These are phyloP conservation scores for Benthosema pterotum DNA, from an alignment of 2,797 vertebrate genomes.

Conservation along the genomic window DNA sequence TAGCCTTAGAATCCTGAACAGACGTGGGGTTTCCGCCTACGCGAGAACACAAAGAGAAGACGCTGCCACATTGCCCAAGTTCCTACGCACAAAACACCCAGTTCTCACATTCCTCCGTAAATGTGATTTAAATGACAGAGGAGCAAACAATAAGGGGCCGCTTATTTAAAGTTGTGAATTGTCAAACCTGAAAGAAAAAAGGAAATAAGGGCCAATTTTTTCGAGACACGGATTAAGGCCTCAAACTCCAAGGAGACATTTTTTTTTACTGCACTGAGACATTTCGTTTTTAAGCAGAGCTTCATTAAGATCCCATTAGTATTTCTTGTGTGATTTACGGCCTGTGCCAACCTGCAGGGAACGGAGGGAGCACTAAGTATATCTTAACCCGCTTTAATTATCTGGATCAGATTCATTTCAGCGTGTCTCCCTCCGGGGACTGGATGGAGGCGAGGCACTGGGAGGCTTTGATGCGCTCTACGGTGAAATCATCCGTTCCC, in stretches of 20 bases:
- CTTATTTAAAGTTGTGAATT: not conserved
- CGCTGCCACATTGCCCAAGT: not conserved
- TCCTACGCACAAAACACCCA: not conserved
- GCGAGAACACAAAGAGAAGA: not conserved
- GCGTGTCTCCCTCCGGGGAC: not conserved
- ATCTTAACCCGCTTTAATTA: constrained; percentile 1
- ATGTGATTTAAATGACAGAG: too few species aligned
- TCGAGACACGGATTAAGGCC: not conserved
- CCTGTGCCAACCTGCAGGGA: not conserved
- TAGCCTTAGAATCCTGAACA: not conserved
- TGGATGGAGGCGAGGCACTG: not conserved
- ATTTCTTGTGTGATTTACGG: not conserved
- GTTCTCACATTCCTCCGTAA: too few species aligned
- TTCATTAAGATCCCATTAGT: constrained; percentile 1
- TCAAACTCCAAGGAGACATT: constrained; percentile 9
- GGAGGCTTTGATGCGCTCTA: not conserved
- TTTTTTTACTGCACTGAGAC: not conserved
- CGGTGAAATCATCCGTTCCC: constrained; percentile 6
- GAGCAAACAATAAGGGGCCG: too few species aligned
- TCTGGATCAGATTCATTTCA: not conserved
- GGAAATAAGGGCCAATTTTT: not conserved
- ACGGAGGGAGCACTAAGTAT: not conserved
- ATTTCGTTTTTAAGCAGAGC: not conserved
- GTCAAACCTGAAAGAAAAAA: not conserved
- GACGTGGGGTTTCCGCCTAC: too few species aligned